These are phyloP conservation scores for Tubiluchus corallicola DNA, from an alignment of 2,888 invertebrate genomes.

Conservation along the genomic window DNA sequence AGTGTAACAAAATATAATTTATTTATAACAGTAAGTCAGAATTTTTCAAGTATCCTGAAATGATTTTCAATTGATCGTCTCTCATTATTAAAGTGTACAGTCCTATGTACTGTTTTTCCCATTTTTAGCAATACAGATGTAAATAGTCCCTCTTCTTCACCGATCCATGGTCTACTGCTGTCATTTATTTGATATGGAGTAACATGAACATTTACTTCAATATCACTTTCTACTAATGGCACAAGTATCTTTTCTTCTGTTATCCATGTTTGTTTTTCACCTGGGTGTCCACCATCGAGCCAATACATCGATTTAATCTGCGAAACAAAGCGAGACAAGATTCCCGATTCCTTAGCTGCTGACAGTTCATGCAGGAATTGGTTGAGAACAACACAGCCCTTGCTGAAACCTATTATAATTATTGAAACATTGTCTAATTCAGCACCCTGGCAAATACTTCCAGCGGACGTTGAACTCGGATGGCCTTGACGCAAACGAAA, in stretches of 20 bases:
- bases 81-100: conserved; percentile 41
- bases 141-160: conserved; percentile 59
- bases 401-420: conserved; percentile 64
- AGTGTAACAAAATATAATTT: neutral
- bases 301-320: conserved; percentile 60
- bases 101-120: conserved; percentile 44
- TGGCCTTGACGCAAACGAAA: too few relatives aligned
- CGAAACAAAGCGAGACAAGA: neutral
- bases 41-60: conserved; percentile 44
- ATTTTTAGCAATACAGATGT: conserved; percentile 43
- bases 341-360: conserved; percentile 8
- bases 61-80: conserved; percentile 46
- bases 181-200: conserved; percentile 77
- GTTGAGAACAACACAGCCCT: conserved; percentile 80
- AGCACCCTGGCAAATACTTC: conserved; percentile 4
- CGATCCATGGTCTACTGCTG: conserved; percentile 59
- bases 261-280: conserved; percentile 69
- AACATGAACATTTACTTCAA: conserved; percentile 56
- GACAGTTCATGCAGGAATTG: conserved; percentile 71
- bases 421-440: conserved; percentile 22
- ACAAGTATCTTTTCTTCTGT: conserved; percentile 51
- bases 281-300: conserved; percentile 81
- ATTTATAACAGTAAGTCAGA: conserved; percentile 11
- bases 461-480: conserved; percentile 6
- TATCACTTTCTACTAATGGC: conserved; percentile 35